phyloP scores from a whole-genome alignment of 1,140 invertebrate genomes.

The Dinoponera quadriceps region DNA sequence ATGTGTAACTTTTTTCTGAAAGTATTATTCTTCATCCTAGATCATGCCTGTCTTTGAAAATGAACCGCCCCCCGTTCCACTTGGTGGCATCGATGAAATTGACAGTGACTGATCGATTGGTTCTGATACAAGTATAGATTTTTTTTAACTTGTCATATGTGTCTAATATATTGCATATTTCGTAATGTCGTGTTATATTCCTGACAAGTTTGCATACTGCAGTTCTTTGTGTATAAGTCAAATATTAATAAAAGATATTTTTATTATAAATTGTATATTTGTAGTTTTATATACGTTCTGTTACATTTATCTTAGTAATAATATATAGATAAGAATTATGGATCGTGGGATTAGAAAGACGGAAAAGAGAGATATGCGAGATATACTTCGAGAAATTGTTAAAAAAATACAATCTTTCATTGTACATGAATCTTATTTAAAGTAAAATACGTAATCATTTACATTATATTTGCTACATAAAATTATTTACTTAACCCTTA shows the following conservation, averaged over 20 bases:
- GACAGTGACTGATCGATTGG: constrained; percentile 31
- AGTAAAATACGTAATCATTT: constrained; percentile 25
- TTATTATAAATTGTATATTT: constrained; percentile 26
- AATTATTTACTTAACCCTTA: too few relatives aligned
- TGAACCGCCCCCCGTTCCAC: constrained; percentile 79
- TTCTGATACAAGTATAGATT: background rate
- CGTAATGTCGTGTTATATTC: constrained; percentile 9
- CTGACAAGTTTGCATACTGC: background rate
- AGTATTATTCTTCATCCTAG: constrained; percentile 59
- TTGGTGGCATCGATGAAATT: constrained; percentile 67
- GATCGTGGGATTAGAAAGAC: background rate
- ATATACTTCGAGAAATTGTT: constrained; percentile 19
- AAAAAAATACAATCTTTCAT: background rate
- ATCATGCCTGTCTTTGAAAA: constrained; percentile 67
- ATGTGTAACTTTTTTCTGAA: background rate
- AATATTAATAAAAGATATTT: constrained; percentile 30
- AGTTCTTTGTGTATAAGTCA: background rate
- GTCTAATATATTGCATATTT: constrained; percentile 6
- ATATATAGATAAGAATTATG: constrained; percentile 1
- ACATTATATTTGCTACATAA: too few relatives aligned
- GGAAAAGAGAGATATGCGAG: constrained; percentile 4
- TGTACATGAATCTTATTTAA: background rate
- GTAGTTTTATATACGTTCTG: background rate
- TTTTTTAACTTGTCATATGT: constrained; percentile 19
- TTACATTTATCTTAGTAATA: constrained; percentile 8